Percentiles rank a stretch among this genome's conserved stretches.
Conservation (phyloP, 2,797 vertebrate genomes). For the Apodemus agrarius region DNA sequence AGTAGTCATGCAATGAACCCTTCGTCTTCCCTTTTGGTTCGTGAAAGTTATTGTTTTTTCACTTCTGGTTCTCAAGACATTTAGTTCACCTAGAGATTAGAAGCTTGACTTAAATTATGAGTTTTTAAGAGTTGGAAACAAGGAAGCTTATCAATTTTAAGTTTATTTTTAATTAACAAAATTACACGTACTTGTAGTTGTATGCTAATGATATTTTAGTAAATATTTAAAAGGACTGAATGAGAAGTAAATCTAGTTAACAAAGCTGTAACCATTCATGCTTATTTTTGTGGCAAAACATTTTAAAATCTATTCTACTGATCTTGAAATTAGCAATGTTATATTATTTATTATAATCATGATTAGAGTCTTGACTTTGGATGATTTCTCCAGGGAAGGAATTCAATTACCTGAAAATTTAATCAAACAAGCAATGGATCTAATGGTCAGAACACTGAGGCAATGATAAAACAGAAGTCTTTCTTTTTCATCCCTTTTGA, state of each 20-base stretch:
- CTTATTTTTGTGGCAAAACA: not conserved
- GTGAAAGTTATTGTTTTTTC: not conserved
- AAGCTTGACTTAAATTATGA: not conserved
- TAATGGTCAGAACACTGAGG: not conserved
- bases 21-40: not conserved
- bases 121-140: not conserved
- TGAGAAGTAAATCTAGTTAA: not conserved
- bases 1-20: not conserved
- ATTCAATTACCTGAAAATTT: slow-evolving; percentile 46
- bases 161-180: not conserved
- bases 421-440: not conserved
- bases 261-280: not conserved
- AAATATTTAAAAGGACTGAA: not conserved
- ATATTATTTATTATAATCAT: not conserved
- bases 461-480: not conserved
- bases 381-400: slow-evolving; percentile 41
- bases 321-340: not conserved
- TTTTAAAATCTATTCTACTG: not conserved
- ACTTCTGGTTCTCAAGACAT: not conserved
- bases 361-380: not conserved
- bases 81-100: not conserved
- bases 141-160: not conserved
- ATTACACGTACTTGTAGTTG: not conserved
- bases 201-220: not conserved
- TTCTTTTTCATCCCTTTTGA: not conserved